Evolutionary conservation across 2,797 vertebrate species (phyloP), one percentile per base, ranked within the genome.

Genomic region (Caiman crocodilus): DNA sequence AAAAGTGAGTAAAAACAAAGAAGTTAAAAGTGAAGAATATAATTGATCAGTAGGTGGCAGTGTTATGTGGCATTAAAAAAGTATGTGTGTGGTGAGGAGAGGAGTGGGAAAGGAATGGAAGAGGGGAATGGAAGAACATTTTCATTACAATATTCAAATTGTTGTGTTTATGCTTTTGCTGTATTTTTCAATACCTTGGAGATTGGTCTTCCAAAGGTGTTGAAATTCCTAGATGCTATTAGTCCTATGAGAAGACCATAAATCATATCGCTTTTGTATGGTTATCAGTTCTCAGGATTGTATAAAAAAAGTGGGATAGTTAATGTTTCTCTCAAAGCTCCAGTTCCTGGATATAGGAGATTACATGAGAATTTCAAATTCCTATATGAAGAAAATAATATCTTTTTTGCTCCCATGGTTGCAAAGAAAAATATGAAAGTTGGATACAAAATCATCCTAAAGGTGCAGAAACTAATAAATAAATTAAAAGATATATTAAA

Each of bases 1-100:
- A 42, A 42, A 42, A 10, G 42, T 42, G 42, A 8, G 42, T 42
- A 42, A 42, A 42, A 42, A 42, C 42, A 42, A 8, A 42, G 42
- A 42, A 56, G 23, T 42, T 30, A n/a, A 55, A 14, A 16, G 14
- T 30, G n/a, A 8, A 10, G 28, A 13, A 26, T 0, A 1, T 1
- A 7, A 23, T 13, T 50, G 42, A 55, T 17, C 20, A 50, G 5
- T 21, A 21, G 17, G 4, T 75, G 73, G 69, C 74, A 88, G 42
- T 2, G 1, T 0, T 2, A 28, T 4, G 57, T 82, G 86, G 56
- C 61, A 30, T 79, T 79, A 61, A 63, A 23, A 42, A 1, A 0
- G 30, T 2, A 3, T 35, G 11, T 4, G 0, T 0, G 6, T 32
- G 4, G 30, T 26, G 30, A 3, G 4, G 28, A 10, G n/a, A 26